A percentile compares a stretch with the other conserved stretches of the same genome.
Conservation (phyloP, 2,797 vertebrate genomes). For the Phalanger gymnotis region DNA sequence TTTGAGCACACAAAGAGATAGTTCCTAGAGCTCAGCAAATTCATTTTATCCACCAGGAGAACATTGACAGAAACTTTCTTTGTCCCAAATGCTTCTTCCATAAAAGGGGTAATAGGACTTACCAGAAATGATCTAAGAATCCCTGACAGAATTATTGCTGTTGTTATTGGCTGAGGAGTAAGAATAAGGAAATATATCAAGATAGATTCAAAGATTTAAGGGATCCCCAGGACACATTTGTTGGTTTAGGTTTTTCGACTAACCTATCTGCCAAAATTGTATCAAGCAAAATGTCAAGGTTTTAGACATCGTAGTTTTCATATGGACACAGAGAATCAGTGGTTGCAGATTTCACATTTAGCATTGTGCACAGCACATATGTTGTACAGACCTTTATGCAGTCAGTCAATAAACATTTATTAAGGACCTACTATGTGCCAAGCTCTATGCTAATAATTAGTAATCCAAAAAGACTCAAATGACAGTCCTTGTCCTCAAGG, state of each 20-base stretch:
- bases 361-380: neutral
- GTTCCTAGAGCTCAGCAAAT: slow-evolving; percentile 35
- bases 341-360: neutral
- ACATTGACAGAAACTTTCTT: neutral
- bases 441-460: neutral
- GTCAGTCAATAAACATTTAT: neutral
- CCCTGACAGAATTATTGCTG: slow-evolving; percentile 5
- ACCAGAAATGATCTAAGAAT: neutral
- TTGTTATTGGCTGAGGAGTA: slow-evolving; percentile 28
- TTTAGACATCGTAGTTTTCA: neutral
- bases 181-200: slow-evolving; percentile 8
- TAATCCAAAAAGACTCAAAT: neutral
- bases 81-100: slow-evolving; percentile 19
- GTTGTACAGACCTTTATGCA: neutral
- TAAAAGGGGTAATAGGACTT: neutral
- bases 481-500: neutral
- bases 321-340: neutral
- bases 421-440: neutral
- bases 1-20: slow-evolving; percentile 40
- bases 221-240: neutral
- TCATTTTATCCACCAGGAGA: neutral
- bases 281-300: neutral
- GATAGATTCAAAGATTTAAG: slow-evolving; percentile 49
- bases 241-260: slow-evolving; percentile 43
- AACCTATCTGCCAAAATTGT: slow-evolving; percentile 55